phyloP scores from a whole-genome alignment of 2,797 vertebrate genomes.

The Limnodromus scolopaceus region DNA sequence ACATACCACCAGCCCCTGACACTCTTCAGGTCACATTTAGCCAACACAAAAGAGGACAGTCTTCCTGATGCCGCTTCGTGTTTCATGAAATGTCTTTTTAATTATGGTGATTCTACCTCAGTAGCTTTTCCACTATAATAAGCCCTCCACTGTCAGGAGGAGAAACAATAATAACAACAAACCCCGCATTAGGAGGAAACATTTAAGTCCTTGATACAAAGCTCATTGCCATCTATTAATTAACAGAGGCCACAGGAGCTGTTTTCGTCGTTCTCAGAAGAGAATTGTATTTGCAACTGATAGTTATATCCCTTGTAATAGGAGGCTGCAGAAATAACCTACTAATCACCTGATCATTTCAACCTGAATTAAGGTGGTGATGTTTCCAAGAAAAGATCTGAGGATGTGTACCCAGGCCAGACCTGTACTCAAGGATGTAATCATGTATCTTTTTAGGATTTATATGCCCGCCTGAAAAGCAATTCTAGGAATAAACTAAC shows the following conservation, averaged over 20 bases:
- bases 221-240: slow-evolving; percentile 27
- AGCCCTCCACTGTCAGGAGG: neutral
- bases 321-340: slow-evolving; percentile 24
- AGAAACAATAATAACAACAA: slow-evolving; percentile 22
- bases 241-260: slow-evolving; percentile 10
- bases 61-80: neutral
- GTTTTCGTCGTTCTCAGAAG: neutral
- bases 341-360: slow-evolving; percentile 4
- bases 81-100: slow-evolving; percentile 36
- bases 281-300: neutral
- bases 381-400: slow-evolving; percentile 42
- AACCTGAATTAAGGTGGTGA: neutral
- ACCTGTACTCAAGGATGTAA: neutral
- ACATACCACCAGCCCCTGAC: neutral
- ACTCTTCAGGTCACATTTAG: neutral
- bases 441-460: neutral
- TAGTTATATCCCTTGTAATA: neutral
- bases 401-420: neutral
- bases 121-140: neutral
- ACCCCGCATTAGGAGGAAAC: neutral
- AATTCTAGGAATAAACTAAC: neutral
- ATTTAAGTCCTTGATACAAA: neutral
- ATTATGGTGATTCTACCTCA: slow-evolving; percentile 13
- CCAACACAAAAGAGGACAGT: neutral
- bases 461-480: neutral